Percentiles rank a stretch among this genome's conserved stretches.
phyloP scores from a whole-genome alignment of 2,113 vertebrate genomes.

The Plecotus auritus region DNA sequence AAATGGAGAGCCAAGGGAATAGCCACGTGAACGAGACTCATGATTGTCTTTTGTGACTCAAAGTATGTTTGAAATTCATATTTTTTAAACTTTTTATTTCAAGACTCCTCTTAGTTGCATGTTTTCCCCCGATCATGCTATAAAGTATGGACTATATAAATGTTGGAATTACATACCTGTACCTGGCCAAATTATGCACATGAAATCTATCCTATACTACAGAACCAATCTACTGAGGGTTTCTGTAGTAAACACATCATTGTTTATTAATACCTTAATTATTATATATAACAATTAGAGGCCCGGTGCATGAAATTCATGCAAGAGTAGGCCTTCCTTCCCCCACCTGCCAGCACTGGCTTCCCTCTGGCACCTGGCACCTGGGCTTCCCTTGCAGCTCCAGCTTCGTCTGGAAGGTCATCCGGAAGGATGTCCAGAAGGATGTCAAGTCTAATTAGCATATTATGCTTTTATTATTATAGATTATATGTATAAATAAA shows the following conservation, averaged over 20 bases:
- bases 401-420: too few species aligned
- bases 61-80: slow-evolving; percentile 14
- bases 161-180: not conserved
- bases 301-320: too few species aligned
- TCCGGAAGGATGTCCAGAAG: too few species aligned
- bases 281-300: not conserved
- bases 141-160: not conserved
- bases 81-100: not conserved
- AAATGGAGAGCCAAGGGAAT: not conserved
- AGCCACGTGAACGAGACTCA: not conserved
- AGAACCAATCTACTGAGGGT: not conserved
- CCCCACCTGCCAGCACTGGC: too few species aligned
- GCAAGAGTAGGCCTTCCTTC: too few species aligned
- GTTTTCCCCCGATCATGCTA: not conserved
- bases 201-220: not conserved
- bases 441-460: too few species aligned
- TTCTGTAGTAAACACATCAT: not conserved
- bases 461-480: too few species aligned
- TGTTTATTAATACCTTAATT: not conserved
- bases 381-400: too few species aligned
- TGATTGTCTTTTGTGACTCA: not conserved
- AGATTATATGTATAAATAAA: not conserved
- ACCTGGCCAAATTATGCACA: not conserved
- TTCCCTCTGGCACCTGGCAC: too few species aligned
- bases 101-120: not conserved